These are phyloP conservation scores for Pomatorhinus ruficollis DNA, from an alignment of 2,113 vertebrate species.

Conservation along the genomic window DNA sequence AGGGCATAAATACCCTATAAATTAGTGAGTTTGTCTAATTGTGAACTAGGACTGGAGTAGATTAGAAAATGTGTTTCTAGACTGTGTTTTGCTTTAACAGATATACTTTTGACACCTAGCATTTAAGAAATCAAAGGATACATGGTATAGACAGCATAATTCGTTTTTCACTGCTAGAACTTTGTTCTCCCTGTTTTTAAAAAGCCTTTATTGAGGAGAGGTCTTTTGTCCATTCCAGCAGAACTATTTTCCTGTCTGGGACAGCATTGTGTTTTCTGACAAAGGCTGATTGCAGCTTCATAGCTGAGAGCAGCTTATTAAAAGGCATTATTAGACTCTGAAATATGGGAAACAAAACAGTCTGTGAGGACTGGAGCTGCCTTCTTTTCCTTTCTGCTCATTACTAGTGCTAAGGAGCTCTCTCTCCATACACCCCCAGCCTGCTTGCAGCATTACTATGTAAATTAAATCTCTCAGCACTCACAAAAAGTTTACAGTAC, in stretches of 20 bases:
- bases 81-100: neutral
- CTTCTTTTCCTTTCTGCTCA: conserved; percentile 16
- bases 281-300: conserved; percentile 30
- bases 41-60: neutral
- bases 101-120: neutral
- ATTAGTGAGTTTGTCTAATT: neutral
- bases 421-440: neutral
- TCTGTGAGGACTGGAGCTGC: conserved; percentile 3
- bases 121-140: neutral
- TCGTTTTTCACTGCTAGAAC: neutral
- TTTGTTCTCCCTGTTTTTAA: neutral
- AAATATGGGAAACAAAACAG: conserved; percentile 62
- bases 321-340: conserved; percentile 30
- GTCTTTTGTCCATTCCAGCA: neutral
- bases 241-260: neutral
- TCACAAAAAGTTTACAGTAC: neutral
- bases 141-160: neutral
- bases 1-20: neutral
- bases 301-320: conserved; percentile 27
- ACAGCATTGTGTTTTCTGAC: conserved; percentile 21
- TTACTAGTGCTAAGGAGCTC: conserved; percentile 47
- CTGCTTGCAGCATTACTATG: conserved; percentile 53
- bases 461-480: conserved; percentile 51
- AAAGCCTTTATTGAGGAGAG: neutral
- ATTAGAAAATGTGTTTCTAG: neutral